A percentile compares a stretch with the other conserved stretches of the same genome.
Conservation (phyloP, 23 tunicate species). For the Trididemnum nubilum region DNA sequence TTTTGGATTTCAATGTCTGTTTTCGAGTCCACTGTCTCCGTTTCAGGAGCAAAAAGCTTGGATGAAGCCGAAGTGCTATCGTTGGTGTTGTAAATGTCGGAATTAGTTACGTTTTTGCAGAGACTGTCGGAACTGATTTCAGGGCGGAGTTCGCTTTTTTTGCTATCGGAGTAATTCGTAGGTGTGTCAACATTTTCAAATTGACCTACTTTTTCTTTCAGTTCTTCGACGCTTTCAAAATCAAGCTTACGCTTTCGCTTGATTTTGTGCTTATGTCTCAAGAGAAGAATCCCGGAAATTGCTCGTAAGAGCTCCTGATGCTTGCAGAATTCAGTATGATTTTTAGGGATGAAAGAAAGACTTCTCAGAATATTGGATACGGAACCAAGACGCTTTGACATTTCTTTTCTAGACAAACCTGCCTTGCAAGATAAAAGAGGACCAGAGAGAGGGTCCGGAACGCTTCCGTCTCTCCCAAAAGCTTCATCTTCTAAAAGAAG, state of each 20-base stretch:
- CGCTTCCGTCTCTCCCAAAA: constrained; percentile 56
- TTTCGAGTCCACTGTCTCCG: no score
- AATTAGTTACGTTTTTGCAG: background rate
- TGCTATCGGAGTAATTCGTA: background rate
- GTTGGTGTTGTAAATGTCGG: background rate
- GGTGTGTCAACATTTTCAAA: background rate
- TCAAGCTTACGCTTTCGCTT: constrained; percentile 9
- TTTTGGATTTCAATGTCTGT: background rate
- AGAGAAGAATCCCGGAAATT: constrained; percentile 57
- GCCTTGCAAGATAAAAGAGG: constrained; percentile 39
- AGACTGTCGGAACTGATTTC: background rate
- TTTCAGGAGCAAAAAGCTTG: constrained; percentile 49
- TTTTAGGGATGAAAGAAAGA: constrained; percentile 65
- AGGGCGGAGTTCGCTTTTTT: background rate
- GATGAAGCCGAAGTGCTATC: background rate
- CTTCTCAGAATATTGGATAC: constrained; percentile 70
- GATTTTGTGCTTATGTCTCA: constrained; percentile 81
- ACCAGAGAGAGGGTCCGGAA: constrained; percentile 24
- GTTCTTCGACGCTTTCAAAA: background rate
- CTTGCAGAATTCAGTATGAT: constrained; percentile 42
- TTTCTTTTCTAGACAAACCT: constrained; percentile 28
- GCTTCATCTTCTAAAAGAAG: constrained; percentile 78
- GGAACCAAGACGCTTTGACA: constrained; percentile 55
- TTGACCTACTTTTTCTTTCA: background rate
- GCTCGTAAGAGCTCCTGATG: constrained; percentile 57